phyloP scores from a whole-genome alignment of 2,888 invertebrate genomes.

The Coenonympha arcania region DNA sequence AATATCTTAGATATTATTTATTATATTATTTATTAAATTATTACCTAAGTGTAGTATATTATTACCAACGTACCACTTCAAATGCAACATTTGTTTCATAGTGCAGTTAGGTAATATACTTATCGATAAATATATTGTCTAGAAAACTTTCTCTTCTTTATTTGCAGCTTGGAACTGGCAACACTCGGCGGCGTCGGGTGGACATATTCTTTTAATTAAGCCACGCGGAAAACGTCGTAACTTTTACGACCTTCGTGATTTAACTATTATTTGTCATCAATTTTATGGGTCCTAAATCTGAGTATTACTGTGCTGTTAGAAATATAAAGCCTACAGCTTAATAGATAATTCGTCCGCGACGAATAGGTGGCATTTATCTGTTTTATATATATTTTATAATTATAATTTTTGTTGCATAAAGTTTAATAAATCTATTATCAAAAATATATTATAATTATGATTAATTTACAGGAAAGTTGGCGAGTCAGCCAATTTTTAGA shows the following conservation, averaged over 20 bases:
- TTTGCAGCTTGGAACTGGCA: constrained; percentile 24
- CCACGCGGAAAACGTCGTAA: constrained; percentile 66
- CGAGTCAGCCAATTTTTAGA: too few species aligned
- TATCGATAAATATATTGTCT: constrained; percentile 18
- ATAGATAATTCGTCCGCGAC: constrained; percentile 14
- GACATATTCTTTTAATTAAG: constrained; percentile 73
- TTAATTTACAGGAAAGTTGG: too few species aligned
- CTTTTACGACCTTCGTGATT: constrained; percentile 69
- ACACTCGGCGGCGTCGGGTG: constrained; percentile 45
- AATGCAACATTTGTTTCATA: constrained; percentile 7
- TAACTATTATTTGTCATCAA: constrained; percentile 75
- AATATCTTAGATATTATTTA: too few species aligned
- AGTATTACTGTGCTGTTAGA: constrained; percentile 45
- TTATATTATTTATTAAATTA: too few species aligned
- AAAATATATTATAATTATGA: too few species aligned
- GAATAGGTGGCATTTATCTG: too few species aligned
- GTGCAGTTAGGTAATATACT: neutral
- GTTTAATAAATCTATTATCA: too few species aligned
- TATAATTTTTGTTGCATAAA: too few species aligned
- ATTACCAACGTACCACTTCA: too few species aligned
- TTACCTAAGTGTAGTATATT: too few species aligned
- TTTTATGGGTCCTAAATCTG: constrained; percentile 69
- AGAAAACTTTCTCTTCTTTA: constrained; percentile 21
- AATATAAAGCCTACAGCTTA: constrained; percentile 22
- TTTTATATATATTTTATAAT: too few species aligned